A percentile compares a stretch with the other conserved stretches of the same genome.
Evolutionary conservation across 2,797 vertebrate genomes (phyloP).

Genomic region (Mormyrus hasselquistii): DNA sequence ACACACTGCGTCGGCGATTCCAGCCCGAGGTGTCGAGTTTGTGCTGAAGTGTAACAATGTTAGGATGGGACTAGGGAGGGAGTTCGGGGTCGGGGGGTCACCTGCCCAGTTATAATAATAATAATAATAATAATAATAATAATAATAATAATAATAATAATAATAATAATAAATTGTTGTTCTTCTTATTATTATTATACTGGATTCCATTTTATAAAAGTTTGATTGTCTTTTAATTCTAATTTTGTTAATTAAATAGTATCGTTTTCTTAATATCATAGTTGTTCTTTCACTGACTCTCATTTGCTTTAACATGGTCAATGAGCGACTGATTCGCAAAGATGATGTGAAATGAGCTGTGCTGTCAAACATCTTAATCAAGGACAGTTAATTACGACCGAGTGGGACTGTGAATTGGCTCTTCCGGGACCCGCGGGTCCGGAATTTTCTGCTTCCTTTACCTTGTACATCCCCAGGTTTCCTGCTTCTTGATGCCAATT

Average conservation of each 20-base stretch:
- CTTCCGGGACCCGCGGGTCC: background rate
- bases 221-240: background rate
- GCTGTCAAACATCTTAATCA: slow-evolving; percentile 2
- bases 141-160: no score
- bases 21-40: no score
- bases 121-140: no score
- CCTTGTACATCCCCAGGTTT: background rate
- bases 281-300: background rate
- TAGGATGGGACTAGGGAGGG: no score
- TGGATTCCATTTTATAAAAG: background rate
- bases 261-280: background rate
- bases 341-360: background rate
- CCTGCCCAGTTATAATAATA: no score
- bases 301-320: background rate
- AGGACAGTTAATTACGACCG: background rate
- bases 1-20: background rate
- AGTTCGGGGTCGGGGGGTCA: no score
- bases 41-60: no score
- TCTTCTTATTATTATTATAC: background rate
- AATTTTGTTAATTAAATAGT: background rate
- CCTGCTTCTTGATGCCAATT: background rate
- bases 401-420: background rate
- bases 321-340: background rate
- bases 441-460: background rate
- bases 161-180: background rate